These are phyloP conservation scores for Rhabdomys pumilio DNA, from an alignment of 2,797 vertebrate species.

Conservation along the genomic window DNA sequence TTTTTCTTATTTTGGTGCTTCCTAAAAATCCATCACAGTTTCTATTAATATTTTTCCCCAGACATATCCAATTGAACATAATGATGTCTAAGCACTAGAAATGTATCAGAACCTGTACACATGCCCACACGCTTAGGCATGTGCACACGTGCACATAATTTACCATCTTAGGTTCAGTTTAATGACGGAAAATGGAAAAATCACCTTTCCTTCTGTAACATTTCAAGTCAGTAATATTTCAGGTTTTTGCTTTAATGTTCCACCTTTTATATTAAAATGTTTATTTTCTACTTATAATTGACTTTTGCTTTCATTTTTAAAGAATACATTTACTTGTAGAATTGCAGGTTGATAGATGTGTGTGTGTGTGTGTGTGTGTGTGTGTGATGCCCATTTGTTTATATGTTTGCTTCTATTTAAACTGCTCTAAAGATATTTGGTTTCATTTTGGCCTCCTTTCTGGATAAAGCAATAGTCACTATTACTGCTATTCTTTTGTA, in stretches of 20 bases:
- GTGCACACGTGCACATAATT: background rate
- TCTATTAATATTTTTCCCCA: slow-evolving; percentile 3
- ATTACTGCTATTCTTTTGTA: background rate
- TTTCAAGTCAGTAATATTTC: background rate
- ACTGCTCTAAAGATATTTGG: background rate
- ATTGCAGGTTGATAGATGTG: background rate
- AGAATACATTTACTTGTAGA: background rate
- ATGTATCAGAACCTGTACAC: background rate
- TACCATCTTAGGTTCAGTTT: background rate
- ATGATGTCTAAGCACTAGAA: background rate
- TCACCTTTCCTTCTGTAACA: background rate
- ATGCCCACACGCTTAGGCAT: background rate
- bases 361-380: background rate
- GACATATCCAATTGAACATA: background rate
- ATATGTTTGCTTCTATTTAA: background rate
- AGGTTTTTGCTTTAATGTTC: background rate
- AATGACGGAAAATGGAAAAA: background rate
- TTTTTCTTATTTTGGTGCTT: background rate
- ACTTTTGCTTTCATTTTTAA: background rate
- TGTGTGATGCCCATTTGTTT: background rate
- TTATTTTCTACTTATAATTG: background rate
- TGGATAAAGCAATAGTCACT: background rate
- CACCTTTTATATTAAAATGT: background rate
- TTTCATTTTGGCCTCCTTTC: background rate
- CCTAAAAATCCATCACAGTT: slow-evolving; percentile 14